Evolutionary conservation across 1,140 invertebrate genomes (phyloP).

Genomic region (Listronotus oregonensis): DNA sequence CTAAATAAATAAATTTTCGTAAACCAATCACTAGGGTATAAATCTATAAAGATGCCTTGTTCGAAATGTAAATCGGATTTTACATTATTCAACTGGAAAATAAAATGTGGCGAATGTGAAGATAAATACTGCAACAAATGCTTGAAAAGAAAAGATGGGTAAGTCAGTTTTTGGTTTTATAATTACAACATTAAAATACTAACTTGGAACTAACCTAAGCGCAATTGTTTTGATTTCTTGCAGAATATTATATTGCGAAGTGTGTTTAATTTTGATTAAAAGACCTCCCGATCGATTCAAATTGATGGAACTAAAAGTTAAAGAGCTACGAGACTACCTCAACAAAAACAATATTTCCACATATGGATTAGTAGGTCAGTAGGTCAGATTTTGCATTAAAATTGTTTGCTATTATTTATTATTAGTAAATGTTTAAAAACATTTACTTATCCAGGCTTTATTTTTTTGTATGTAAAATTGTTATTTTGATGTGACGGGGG

Average conservation of each 20-base stretch:
- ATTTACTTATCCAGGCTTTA: no score
- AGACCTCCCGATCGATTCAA: slow-evolving; percentile 50
- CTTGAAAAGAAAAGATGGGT: slow-evolving; percentile 45
- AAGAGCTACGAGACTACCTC: slow-evolving; percentile 53
- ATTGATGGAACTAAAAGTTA: slow-evolving; percentile 54
- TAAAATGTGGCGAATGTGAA: slow-evolving; percentile 49
- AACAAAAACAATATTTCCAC: slow-evolving; percentile 54
- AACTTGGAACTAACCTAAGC: no score
- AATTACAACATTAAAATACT: no score
- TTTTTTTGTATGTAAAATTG: no score
- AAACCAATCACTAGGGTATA: no score
- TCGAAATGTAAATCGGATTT: slow-evolving; percentile 49
- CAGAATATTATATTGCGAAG: slow-evolving; percentile 51
- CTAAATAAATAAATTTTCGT: no score
- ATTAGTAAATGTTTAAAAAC: no score
- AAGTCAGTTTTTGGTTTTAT: slow-evolving; percentile 2
- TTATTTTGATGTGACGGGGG: no score
- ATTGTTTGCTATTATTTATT: no score
- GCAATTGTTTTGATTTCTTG: slow-evolving; percentile 19
- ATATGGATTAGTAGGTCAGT: slow-evolving; percentile 45
- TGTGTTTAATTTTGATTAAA: slow-evolving; percentile 50
- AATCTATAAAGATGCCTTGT: slow-evolving; percentile 45
- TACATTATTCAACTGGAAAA: slow-evolving; percentile 50
- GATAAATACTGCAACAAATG: slow-evolving; percentile 51
- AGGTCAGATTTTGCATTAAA: no score